Percentiles rank a stretch among this genome's conserved stretches.
phyloP scores from a whole-genome alignment of 2,113 vertebrate species.

The Tautogolabrus adspersus region DNA sequence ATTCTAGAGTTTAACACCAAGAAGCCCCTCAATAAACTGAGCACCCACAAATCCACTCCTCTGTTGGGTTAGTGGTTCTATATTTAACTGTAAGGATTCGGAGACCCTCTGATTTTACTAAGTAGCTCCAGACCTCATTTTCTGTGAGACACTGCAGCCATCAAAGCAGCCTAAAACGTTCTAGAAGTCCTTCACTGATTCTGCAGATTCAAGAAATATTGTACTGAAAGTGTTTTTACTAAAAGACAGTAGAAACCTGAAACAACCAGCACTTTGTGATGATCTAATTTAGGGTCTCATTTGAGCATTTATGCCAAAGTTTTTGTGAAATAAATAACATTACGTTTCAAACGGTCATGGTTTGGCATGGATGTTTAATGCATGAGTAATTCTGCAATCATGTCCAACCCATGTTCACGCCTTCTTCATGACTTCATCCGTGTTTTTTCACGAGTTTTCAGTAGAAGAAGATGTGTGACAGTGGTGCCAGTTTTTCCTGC shows the following conservation, averaged over 20 bases:
- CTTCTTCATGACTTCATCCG: too few species aligned
- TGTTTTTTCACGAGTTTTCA: too few species aligned
- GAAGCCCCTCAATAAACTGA: neutral
- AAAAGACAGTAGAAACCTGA: neutral
- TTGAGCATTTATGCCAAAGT: too few species aligned
- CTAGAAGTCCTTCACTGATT: slow-evolving; percentile 3
- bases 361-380: too few species aligned
- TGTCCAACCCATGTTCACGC: too few species aligned
- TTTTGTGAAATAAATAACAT: too few species aligned
- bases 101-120: slow-evolving; percentile 15
- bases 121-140: slow-evolving; percentile 29
- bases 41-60: neutral
- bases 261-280: neutral
- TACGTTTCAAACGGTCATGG: too few species aligned
- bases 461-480: too few species aligned
- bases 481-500: too few species aligned
- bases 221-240: neutral
- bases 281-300: too few species aligned
- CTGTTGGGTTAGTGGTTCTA: slow-evolving; percentile 5
- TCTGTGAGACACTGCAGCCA: slow-evolving; percentile 16
- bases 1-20: neutral
- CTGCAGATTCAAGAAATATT: neutral
- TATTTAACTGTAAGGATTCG: slow-evolving; percentile 18
- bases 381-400: too few species aligned
- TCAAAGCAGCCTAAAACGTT: slow-evolving; percentile 1